Percentiles rank a stretch among this genome's conserved stretches.
phyloP scores from a whole-genome alignment of 2,888 invertebrate genomes.

The Pheosia tremula region DNA sequence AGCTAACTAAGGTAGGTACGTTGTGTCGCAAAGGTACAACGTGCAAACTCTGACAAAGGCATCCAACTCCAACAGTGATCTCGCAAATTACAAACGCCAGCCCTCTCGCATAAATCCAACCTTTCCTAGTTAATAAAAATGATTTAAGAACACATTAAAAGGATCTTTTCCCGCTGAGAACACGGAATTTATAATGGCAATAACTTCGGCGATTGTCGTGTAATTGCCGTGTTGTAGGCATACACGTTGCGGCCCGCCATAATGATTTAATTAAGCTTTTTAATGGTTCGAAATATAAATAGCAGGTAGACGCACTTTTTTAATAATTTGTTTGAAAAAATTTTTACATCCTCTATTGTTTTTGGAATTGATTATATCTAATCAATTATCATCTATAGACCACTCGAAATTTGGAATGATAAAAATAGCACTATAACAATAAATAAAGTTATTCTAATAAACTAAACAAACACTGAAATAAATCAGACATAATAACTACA shows the following conservation, averaged over 20 bases:
- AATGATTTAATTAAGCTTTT: background rate
- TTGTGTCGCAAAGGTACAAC: too few species aligned
- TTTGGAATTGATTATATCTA: too few species aligned
- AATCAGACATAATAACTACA: too few species aligned
- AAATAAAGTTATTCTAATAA: background rate
- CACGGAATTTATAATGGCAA: constrained; percentile 74
- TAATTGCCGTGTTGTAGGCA: constrained; percentile 46
- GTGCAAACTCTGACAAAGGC: background rate
- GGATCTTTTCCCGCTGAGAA: constrained; percentile 67
- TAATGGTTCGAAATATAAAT: background rate
- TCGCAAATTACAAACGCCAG: constrained; percentile 68
- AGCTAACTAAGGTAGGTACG: too few species aligned
- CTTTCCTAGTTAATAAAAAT: constrained; percentile 82
- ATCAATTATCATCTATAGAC: too few species aligned
- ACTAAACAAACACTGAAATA: background rate
- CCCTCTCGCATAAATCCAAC: constrained; percentile 72
- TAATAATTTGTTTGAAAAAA: too few species aligned
- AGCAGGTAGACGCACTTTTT: too few species aligned
- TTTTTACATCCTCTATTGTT: too few species aligned
- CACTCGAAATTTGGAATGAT: too few species aligned
- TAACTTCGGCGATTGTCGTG: constrained; percentile 66
- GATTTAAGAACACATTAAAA: constrained; percentile 79
- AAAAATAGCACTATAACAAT: too few species aligned
- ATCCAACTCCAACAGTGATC: constrained; percentile 10
- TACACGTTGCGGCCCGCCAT: constrained; percentile 8